Evolutionary conservation across 2,888 invertebrate species (phyloP), one percentile per base, ranked within the genome.

Genomic region (Tipula unca): DNA sequence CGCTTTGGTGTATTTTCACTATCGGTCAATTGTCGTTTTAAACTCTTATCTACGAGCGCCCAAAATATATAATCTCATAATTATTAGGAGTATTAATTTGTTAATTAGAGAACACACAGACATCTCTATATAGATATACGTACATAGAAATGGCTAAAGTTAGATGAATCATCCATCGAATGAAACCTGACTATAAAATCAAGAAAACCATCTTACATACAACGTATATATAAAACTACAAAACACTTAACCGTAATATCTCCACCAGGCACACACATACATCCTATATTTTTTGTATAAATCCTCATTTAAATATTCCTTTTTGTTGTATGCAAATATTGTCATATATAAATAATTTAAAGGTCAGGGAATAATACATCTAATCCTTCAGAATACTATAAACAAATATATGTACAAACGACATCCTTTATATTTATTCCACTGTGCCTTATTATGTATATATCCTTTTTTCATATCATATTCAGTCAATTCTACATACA

Each of bases 321-420:
- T 83, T 83, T 8, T 83, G 29, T 83, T 10, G 32, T 8, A 29
- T 29, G 32, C 10, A 32, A 83, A 83, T 35, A 83, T 83, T 32
- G 29, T 69, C 69, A 83, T 83, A 17, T 83, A 32, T 83, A 83
- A 83, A 83, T 83, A 83, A 83, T 83, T 83, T 83, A 83, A 83
- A 83, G 83, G 32, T 32, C 83, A 83, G 83, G 83, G 32, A 83
- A 32, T 32, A 32, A 69, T 69, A 69, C 69, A 69, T 69, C 20
- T 69, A 48, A 48, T 48, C 48, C 48, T 69, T 69, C 69, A 69
- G 69, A 25, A 69, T 10, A 25, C 25, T 25, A 6, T n/a, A n/a
- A n/a, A n/a, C n/a, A n/a, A n/a, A n/a, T n/a, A n/a, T 17, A 48
- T 39, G 39, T n/a, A 48, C n/a, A 17, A 48, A 14, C 25, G 25